Evolutionary conservation across 2,888 invertebrate genomes (phyloP), one percentile per base, ranked within the genome.

Genomic region (Petrolisthes cinctipes): DNA sequence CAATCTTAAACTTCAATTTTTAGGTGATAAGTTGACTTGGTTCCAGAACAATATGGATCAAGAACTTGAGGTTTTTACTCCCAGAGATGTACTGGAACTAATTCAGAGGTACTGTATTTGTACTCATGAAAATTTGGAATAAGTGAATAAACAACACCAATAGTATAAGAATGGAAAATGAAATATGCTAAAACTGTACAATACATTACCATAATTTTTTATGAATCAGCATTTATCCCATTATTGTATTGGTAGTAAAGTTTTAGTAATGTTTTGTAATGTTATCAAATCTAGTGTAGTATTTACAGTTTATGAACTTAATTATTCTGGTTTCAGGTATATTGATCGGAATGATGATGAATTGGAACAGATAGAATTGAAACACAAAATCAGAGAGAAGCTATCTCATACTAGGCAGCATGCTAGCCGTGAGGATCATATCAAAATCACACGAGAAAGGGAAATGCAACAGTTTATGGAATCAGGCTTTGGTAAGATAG

Each of bases 371-470:
- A 97, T 97, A 91, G 93, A 94, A 17, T 93, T 97, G 20, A 97
- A 97, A 92, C 96, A 96, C 92, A 95, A 96, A 0, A 95, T 97
- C 61, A 96, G 96, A 0, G 95, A 95, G 86, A 94, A 96, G 83
- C 95, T 95, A 91, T 95, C 95, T 91, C 37, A 37, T 37, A 37
- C 37, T 37, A 94, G 95, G 17, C 97, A 97, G 92, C 97, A 97
- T 93, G 96, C 95, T 0, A 95, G 95, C 91, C 94, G 97, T 89
- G 95, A 96, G 93, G 96, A 96, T 93, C 94, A 96, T 11, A 95
- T 97, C 79, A 95, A 95, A 91, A 95, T 97, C 91, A 96, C 96
- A 0, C 94, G 95, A 91, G 95, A 96, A 92, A 94, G 94, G 83
- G 97, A 97, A 91, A 93, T 92, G 9, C 95, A 95, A 90, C 97